These are phyloP conservation scores for Eleginops maclovinus DNA, from an alignment of 2,113 vertebrate species.

Conservation along the genomic window DNA sequence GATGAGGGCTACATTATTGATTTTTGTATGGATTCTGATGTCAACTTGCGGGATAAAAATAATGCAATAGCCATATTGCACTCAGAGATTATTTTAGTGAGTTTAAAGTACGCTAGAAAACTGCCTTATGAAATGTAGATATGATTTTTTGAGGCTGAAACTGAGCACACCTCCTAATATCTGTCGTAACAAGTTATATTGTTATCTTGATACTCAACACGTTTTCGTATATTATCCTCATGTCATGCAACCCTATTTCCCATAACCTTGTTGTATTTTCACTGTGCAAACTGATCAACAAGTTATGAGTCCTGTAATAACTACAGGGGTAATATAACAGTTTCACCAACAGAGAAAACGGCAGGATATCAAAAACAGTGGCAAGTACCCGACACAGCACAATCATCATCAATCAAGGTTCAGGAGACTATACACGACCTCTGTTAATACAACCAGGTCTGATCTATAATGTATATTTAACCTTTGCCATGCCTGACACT, in stretches of 20 bases:
- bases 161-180: too few relatives aligned
- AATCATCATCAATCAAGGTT: not conserved
- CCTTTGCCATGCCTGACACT: not conserved
- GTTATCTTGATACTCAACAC: too few relatives aligned
- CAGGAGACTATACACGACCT: not conserved
- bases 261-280: not conserved
- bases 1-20: too few relatives aligned
- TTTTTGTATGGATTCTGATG: too few relatives aligned
- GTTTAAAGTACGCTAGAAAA: too few relatives aligned
- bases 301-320: not conserved
- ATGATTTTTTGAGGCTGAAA: too few relatives aligned
- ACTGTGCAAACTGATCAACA: not conserved
- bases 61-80: too few relatives aligned
- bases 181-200: too few relatives aligned
- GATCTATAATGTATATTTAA: not conserved
- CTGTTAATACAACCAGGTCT: not conserved
- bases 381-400: not conserved
- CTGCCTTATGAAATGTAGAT: too few relatives aligned
- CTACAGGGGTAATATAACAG: not conserved
- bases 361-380: not conserved
- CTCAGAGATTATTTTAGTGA: too few relatives aligned
- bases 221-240: too few relatives aligned
- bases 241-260: not conserved
- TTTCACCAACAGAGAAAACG: not conserved
- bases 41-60: too few relatives aligned